Evolutionary conservation across 2,113 vertebrate species (phyloP).

Genomic region (rabbit (Oryctolagus cuniculus)): DNA sequence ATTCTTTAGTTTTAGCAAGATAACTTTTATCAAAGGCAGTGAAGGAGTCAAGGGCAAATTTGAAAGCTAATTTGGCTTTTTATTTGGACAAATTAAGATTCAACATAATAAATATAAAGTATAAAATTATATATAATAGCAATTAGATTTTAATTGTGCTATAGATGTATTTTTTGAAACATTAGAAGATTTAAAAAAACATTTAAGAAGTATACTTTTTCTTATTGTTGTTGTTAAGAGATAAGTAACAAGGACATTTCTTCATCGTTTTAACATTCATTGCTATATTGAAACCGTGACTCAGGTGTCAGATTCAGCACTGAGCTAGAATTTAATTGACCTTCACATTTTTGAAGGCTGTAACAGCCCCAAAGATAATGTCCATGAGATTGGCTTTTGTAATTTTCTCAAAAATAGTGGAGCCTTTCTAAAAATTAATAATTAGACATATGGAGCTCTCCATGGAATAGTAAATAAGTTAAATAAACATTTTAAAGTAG

Average conservation of each 20-base stretch:
- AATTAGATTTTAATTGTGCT: conserved; percentile 27
- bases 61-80: neutral
- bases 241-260: neutral
- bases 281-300: neutral
- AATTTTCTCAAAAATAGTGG: conserved; percentile 5
- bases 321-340: conserved; percentile 7
- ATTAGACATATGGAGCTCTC: conserved; percentile 32
- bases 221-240: neutral
- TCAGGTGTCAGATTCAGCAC: neutral
- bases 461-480: conserved; percentile 36
- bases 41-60: conserved; percentile 1
- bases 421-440: conserved; percentile 47
- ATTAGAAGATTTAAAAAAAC: neutral
- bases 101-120: neutral
- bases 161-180: conserved; percentile 31
- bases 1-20: neutral
- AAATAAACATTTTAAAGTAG: conserved; percentile 47
- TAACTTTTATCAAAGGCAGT: neutral
- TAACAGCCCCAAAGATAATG: conserved; percentile 9
- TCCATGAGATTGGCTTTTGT: conserved; percentile 30
- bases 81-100: neutral
- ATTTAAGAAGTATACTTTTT: neutral
- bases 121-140: neutral
- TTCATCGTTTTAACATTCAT: neutral
- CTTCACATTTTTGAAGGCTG: conserved; percentile 22